These are phyloP conservation scores for Melanotaenia nigrans DNA, from an alignment of 2,797 vertebrate species.

Conservation along the genomic window DNA sequence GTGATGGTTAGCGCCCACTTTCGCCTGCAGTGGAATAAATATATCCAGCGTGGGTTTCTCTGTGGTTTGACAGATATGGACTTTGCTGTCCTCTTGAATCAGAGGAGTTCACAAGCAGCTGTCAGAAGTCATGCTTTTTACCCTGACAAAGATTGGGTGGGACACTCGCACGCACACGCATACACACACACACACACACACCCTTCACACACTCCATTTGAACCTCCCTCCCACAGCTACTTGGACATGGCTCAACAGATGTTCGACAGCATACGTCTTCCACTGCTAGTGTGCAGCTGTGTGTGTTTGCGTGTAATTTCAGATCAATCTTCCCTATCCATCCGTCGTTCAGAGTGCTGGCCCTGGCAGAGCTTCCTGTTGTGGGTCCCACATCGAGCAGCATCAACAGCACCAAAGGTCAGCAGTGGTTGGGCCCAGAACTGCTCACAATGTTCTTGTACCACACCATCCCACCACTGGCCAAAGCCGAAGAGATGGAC, in stretches of 20 bases:
- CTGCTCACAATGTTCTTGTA: constrained; percentile 96
- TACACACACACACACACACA: constrained; percentile 17
- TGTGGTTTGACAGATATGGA: constrained; percentile 62
- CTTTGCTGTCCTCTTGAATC: constrained; percentile 74
- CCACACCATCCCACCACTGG: constrained; percentile 88
- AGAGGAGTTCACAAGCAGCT: constrained; percentile 63
- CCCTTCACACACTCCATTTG: constrained; percentile 11
- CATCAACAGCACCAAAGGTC: constrained; percentile 64
- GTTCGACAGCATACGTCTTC: constrained; percentile 12
- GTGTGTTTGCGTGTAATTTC: constrained; percentile 34
- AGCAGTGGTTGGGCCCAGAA: constrained; percentile 96
- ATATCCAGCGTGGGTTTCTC: constrained; percentile 50
- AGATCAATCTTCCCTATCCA: constrained; percentile 93
- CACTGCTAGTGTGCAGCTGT: constrained; percentile 5
- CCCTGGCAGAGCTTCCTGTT: constrained; percentile 92
- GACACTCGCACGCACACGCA: constrained; percentile 38
- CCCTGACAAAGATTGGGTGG: constrained; percentile 45
- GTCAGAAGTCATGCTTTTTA: constrained; percentile 57
- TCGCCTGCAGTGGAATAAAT: constrained; percentile 49
- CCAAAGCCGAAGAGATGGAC: constrained; percentile 87
- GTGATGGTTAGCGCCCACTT: constrained; percentile 15
- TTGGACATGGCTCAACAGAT: constrained; percentile 31
- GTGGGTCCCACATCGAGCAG: constrained; percentile 75
- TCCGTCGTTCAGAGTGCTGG: constrained; percentile 92
- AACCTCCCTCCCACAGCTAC: constrained; percentile 29